Percentiles rank a stretch among this genome's conserved stretches.
These are phyloP conservation scores for Grantiella picta DNA, from an alignment of 2,113 vertebrate species.

Conservation along the genomic window DNA sequence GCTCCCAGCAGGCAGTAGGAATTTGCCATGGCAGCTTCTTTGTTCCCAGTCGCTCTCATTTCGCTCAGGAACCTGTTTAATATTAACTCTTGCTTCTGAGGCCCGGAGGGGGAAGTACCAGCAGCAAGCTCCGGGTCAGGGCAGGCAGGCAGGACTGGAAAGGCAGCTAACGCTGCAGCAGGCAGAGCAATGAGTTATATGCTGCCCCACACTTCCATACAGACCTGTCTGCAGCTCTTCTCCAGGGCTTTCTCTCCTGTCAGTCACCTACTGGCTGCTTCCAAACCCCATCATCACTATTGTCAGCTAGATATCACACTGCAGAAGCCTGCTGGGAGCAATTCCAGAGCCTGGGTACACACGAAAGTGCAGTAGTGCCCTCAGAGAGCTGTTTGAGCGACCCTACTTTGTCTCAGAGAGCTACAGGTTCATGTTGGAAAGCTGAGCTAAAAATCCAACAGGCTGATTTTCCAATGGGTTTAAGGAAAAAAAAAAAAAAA, in stretches of 20 bases:
- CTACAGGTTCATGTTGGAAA: background rate
- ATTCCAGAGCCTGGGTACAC: background rate
- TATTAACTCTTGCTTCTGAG: background rate
- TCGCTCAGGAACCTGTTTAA: background rate
- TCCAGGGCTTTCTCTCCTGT: background rate
- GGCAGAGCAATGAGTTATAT: accelerated
- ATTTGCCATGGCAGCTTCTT: background rate
- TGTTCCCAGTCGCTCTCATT: background rate
- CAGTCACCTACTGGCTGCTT: background rate
- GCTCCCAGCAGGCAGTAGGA: background rate
- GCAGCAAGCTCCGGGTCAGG: background rate
- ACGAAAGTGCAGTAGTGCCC: background rate
- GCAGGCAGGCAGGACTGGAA: background rate
- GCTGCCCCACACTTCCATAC: accelerated
- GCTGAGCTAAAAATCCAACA: background rate
- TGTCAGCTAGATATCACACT: background rate
- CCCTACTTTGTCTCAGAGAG: background rate
- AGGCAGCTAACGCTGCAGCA: background rate
- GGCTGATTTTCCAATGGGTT: background rate
- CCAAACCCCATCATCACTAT: background rate
- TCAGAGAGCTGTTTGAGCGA: accelerated
- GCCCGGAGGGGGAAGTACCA: background rate
- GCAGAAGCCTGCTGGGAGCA: background rate
- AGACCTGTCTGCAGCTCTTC: background rate
- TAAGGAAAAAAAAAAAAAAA: background rate